A percentile compares a stretch with the other conserved stretches of the same genome.
Evolutionary conservation across 2,113 vertebrate species (phyloP).

Genomic region (Climacteris rufus): DNA sequence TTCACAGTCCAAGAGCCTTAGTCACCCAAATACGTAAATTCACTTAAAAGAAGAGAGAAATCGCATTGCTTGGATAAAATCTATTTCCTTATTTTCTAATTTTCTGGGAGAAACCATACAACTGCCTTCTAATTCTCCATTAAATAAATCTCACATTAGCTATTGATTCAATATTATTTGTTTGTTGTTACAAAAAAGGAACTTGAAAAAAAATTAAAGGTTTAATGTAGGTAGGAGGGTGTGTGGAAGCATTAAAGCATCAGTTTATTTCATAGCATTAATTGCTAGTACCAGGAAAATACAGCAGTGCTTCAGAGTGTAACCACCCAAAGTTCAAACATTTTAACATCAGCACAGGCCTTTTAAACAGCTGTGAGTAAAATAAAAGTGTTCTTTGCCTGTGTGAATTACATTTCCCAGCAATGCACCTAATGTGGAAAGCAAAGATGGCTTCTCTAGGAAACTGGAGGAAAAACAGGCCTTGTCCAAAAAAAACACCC

Average conservation of each 20-base stretch:
- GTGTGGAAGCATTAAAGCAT: not conserved
- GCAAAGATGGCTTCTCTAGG: not conserved
- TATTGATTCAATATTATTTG: not conserved
- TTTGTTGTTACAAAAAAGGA: not conserved
- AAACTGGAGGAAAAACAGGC: not conserved
- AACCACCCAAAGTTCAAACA: not conserved
- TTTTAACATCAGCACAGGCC: not conserved
- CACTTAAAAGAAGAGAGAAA: not conserved
- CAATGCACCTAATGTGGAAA: not conserved
- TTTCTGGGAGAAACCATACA: not conserved
- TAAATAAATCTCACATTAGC: not conserved
- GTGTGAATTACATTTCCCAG: not conserved
- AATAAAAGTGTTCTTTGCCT: not conserved
- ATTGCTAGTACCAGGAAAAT: not conserved
- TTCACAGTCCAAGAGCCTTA: not conserved
- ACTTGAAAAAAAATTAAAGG: not conserved
- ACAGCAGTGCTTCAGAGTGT: not conserved
- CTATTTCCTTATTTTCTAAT: not conserved
- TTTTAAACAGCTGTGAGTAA: not conserved
- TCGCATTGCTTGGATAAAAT: not conserved
- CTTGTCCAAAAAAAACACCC: not conserved
- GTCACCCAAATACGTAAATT: not conserved
- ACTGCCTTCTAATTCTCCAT: not conserved
- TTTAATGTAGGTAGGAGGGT: not conserved
- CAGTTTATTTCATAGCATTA: not conserved